Evolutionary conservation across 35 echinoderm and acorn worm species (phyloP).

Genomic region (Heliocidaris tuberculata): DNA sequence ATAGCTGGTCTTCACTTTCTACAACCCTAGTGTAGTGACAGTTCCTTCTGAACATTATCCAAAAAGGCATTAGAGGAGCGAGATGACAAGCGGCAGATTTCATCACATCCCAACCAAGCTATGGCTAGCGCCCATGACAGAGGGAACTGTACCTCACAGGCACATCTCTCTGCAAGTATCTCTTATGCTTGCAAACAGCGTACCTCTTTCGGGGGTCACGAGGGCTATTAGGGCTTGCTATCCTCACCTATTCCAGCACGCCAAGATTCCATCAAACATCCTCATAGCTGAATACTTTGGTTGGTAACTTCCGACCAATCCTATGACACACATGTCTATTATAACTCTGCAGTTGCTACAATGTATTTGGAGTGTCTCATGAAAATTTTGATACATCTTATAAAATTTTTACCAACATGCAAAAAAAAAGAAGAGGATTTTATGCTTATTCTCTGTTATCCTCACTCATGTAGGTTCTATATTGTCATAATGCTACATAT

Average conservation of each 20-base stretch:
- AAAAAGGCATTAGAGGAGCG: constrained; percentile 6
- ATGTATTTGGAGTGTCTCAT: neutral
- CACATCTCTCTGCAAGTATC: constrained; percentile 36
- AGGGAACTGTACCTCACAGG: neutral
- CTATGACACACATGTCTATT: neutral
- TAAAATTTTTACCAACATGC: neutral
- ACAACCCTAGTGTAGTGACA: neutral
- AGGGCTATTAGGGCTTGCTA: neutral
- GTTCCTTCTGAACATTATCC: neutral
- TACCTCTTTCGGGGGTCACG: neutral
- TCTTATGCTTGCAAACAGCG: constrained; percentile 43
- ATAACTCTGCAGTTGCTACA: neutral
- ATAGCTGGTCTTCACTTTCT: neutral
- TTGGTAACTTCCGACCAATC: neutral
- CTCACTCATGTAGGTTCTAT: too few relatives aligned
- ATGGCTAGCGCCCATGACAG: neutral
- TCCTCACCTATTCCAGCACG: neutral
- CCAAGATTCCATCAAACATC: neutral
- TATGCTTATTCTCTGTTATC: neutral
- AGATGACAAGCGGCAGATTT: neutral
- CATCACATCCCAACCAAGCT: constrained; percentile 6
- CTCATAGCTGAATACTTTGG: neutral
- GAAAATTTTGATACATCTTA: too few relatives aligned
- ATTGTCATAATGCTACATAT: too few relatives aligned
- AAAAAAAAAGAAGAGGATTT: neutral